Conservation (phyloP, 2,113 vertebrate species). For the Apodemus sylvaticus region DNA sequence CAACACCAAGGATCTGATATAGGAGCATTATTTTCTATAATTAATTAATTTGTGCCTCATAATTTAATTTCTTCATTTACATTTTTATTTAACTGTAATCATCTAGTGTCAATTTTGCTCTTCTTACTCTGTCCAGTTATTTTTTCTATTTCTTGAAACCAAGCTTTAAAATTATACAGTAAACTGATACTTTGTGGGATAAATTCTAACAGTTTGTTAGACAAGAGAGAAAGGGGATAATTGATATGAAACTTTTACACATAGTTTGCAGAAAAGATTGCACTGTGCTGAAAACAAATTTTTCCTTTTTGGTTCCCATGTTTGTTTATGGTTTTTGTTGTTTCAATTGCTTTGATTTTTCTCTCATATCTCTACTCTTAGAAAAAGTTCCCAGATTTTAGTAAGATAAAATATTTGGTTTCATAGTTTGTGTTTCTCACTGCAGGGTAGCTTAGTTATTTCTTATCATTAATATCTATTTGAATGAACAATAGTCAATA, state of each 20-base stretch:
- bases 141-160: not conserved
- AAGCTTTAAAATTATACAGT: not conserved
- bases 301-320: not conserved
- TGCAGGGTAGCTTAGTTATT: not conserved
- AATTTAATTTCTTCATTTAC: not conserved
- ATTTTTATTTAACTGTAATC: not conserved
- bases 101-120: not conserved
- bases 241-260: conserved; percentile 5
- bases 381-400: not conserved
- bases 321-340: not conserved
- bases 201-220: not conserved
- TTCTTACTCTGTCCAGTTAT: not conserved
- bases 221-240: not conserved
- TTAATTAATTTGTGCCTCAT: not conserved
- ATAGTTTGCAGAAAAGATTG: not conserved
- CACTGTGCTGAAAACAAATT: not conserved
- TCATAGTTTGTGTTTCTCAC: not conserved
- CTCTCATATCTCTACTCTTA: not conserved
- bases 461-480: not conserved
- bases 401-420: not conserved
- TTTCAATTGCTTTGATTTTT: not conserved
- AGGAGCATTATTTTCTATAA: not conserved
- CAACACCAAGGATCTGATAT: not conserved
- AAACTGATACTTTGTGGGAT: not conserved
- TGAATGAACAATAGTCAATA: not conserved